phyloP scores from a whole-genome alignment of 2,797 vertebrate genomes.

The Odontamblyopus rebecca region DNA sequence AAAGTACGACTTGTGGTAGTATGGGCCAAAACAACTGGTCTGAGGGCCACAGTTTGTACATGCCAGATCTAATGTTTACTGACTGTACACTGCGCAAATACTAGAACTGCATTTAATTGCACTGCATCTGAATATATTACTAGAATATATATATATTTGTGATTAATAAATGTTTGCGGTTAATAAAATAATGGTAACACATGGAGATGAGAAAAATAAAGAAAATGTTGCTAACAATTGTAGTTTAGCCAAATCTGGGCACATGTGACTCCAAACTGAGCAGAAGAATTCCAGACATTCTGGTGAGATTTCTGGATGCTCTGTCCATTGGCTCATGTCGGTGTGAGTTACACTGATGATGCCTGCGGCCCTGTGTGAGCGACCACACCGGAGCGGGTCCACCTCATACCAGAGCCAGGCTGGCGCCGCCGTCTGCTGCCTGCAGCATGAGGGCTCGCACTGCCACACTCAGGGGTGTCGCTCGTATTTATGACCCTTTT shows the following conservation, averaged over 20 bases:
- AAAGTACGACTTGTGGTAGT: too few relatives aligned
- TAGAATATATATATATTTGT: too few relatives aligned
- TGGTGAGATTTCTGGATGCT: not conserved
- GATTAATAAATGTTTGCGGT: too few relatives aligned
- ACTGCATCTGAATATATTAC: too few relatives aligned
- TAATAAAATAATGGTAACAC: not conserved
- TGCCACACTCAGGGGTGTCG: slow-evolving; percentile 51
- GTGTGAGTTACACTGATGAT: slow-evolving; percentile 58
- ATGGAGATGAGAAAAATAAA: not conserved
- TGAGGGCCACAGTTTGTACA: too few relatives aligned
- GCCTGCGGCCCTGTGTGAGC: slow-evolving; percentile 45
- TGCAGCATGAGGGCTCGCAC: slow-evolving; percentile 46
- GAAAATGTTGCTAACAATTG: not conserved
- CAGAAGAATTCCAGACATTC: not conserved
- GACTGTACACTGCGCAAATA: too few relatives aligned
- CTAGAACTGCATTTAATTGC: too few relatives aligned
- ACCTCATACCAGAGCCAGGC: slow-evolving; percentile 60
- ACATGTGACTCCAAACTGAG: not conserved
- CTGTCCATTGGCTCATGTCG: slow-evolving; percentile 17
- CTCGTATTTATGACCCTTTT: slow-evolving; percentile 45
- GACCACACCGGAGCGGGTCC: slow-evolving; percentile 47
- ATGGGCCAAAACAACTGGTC: too few relatives aligned
- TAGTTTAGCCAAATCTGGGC: not conserved
- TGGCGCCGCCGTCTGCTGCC: slow-evolving; percentile 62
- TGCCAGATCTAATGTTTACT: too few relatives aligned